A percentile compares a stretch with the other conserved stretches of the same genome.
Evolutionary conservation across 2,888 invertebrate species (phyloP).

Genomic region (Cabera pusaria): DNA sequence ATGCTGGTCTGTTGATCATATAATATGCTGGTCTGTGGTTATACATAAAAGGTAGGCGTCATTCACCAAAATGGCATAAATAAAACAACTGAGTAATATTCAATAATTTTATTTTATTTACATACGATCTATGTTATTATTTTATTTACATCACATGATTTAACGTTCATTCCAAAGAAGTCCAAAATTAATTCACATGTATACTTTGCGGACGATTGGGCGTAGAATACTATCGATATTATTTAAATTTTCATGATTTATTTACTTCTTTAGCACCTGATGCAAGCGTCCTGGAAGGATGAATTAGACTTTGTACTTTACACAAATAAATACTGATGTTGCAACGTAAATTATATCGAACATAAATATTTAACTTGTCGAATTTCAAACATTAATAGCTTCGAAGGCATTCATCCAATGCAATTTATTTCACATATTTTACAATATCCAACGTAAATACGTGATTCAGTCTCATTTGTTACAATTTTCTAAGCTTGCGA

Average conservation of each 20-base stretch:
- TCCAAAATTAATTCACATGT: conserved; percentile 17
- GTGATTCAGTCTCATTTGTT: conserved; percentile 68
- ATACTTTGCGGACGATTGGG: conserved; percentile 37
- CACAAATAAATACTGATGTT: conserved; percentile 5
- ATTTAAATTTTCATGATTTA: conserved; percentile 26
- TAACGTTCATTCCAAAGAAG: conserved; percentile 39
- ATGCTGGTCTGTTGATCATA: too few relatives aligned
- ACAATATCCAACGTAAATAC: conserved; percentile 57
- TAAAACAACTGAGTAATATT: conserved; percentile 13
- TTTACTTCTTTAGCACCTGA: conserved; percentile 50
- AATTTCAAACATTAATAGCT: too few relatives aligned
- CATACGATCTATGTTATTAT: conserved; percentile 42
- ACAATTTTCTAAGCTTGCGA: conserved; percentile 48
- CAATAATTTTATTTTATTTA: conserved; percentile 75
- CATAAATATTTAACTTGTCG: too few relatives aligned
- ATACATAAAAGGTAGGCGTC: too few relatives aligned
- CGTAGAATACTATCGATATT: conserved; percentile 31
- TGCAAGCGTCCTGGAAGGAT: conserved; percentile 64
- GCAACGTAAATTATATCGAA: conserved; percentile 17
- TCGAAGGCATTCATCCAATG: too few relatives aligned
- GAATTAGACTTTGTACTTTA: conserved; percentile 36
- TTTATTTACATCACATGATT: conserved; percentile 73
- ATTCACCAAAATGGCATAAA: too few relatives aligned
- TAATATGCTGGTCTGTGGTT: too few relatives aligned
- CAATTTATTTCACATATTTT: conserved; percentile 1